Evolutionary conservation across 92 coral and sea anemone genomes (phyloP).

Genomic region (Nematostella vectensis): DNA sequence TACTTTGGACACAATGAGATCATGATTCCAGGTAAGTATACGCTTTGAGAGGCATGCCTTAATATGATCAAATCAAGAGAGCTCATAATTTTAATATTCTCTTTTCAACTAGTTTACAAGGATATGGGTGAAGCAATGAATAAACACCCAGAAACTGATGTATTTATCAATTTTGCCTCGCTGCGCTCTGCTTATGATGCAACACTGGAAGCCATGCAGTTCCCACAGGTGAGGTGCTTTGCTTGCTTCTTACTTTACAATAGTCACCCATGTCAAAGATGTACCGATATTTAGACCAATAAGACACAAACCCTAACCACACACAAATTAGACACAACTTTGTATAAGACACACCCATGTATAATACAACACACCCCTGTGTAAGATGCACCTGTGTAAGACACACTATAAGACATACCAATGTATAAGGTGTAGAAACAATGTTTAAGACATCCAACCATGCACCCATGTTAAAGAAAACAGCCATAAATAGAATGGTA

Average conservation of each 20-base stretch:
- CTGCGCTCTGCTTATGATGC: constrained; percentile 93
- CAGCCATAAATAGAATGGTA: no score
- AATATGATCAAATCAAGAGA: background rate
- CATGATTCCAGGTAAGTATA: constrained; percentile 85
- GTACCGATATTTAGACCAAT: no score
- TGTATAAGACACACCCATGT: no score
- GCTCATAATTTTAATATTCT: background rate
- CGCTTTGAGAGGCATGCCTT: background rate
- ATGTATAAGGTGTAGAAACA: no score
- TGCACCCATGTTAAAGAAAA: no score
- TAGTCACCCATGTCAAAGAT: no score
- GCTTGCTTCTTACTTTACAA: background rate
- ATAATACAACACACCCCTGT: no score
- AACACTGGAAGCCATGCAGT: constrained; percentile 81
- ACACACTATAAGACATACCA: no score
- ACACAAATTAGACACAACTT: no score
- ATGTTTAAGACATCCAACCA: no score
- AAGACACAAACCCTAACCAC: no score
- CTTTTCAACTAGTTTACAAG: constrained; percentile 84
- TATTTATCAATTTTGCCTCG: constrained; percentile 90
- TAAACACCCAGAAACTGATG: constrained; percentile 84
- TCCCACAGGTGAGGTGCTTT: constrained; percentile 60
- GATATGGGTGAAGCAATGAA: constrained; percentile 96
- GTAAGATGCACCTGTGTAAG: no score
- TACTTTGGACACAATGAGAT: constrained; percentile 97